Base-by-base conservation (phyloP, 2,113 vertebrate species). In the Leucoraja erinaceus region DNA sequence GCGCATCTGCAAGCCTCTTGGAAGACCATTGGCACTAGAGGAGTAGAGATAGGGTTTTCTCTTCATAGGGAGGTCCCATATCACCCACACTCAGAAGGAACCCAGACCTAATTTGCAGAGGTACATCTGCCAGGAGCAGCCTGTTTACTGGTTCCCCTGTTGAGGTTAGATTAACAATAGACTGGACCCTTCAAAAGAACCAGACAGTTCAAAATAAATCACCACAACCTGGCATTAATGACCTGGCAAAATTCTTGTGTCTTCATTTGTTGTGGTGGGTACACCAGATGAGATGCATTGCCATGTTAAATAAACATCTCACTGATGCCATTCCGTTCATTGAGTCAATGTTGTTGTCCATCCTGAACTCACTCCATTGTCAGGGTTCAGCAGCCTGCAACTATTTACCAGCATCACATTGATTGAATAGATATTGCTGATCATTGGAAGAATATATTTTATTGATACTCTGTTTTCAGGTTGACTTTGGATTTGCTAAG, bases 401-500 rank as follows among this genome's bases (percentile, higher is more conserved):
- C 83, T 18, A 31, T 31, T 88, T n/a, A 61, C 12, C 10, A 11
- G 22, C 54, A 86, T n/a, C 28, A 86, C n/a, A 16, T 31, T 61
- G 59, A n/a, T 31, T 10, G 56, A 61, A 86, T 63, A 28, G 0
- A 9, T 63, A 6, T 12, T 66, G 59, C 31, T 14, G 25, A 88
- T 88, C n/a, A 72, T 12, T 72, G 14, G 66, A 72, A 47, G 20
- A 72, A 72, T 72, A 72, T 0, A 28, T 91, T 70, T 22, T 18
- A 54, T 38, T 91, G n/a, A 25, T 54, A 4, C 9, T 91, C 16
- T 74, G 38, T 14, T 72, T 88, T 33, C 93, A 99, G 98, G 98
- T 98, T 92, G 98, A 99, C 95, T 99, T 99, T 96, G 98, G 98
- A 93, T 99, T 99, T 95, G 98, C 98, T 6, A 99, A 99, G 95